Evolutionary conservation across 1,140 invertebrate species (phyloP).

Genomic region (Battus philenor): DNA sequence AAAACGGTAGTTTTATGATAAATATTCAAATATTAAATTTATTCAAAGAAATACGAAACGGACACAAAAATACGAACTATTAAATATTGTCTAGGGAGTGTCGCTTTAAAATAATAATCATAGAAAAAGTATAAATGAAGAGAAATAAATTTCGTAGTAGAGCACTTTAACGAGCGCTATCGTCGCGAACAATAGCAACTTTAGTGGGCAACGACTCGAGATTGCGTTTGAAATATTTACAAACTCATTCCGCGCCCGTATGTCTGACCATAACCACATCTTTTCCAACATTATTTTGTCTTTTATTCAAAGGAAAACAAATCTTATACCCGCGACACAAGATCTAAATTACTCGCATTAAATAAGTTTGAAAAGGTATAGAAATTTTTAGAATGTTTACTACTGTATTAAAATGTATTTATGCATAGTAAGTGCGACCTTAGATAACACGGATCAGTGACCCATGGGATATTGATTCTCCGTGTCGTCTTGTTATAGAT

Average conservation of each 20-base stretch:
- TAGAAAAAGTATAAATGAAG: too few relatives aligned
- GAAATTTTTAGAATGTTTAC: slow-evolving; percentile 26
- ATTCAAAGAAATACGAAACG: slow-evolving; percentile 10
- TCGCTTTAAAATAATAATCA: too few relatives aligned
- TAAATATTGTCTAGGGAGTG: too few relatives aligned
- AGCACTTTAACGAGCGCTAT: slow-evolving; percentile 19
- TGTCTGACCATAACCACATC: slow-evolving; percentile 33
- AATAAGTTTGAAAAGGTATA: slow-evolving; percentile 6
- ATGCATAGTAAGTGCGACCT: slow-evolving; percentile 40
- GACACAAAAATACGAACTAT: too few relatives aligned
- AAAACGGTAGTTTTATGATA: slow-evolving; percentile 13
- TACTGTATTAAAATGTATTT: slow-evolving; percentile 36
- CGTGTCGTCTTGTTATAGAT: slow-evolving; percentile 14
- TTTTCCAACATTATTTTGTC: slow-evolving; percentile 15
- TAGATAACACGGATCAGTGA: slow-evolving; percentile 22
- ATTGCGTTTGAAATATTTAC: slow-evolving; percentile 68
- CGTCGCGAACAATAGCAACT: slow-evolving; percentile 48
- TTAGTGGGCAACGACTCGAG: slow-evolving; percentile 50
- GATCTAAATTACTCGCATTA: neutral
- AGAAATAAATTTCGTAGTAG: slow-evolving; percentile 21
- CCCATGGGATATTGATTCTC: slow-evolving; percentile 38
- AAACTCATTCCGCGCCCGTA: slow-evolving; percentile 45
- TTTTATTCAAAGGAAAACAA: slow-evolving; percentile 14
- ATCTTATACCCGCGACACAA: slow-evolving; percentile 12
- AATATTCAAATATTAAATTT: slow-evolving; percentile 1